A percentile compares a stretch with the other conserved stretches of the same genome.
These are phyloP conservation scores for Eidolon helvum DNA, from an alignment of 2,113 vertebrate genomes.

Conservation along the genomic window DNA sequence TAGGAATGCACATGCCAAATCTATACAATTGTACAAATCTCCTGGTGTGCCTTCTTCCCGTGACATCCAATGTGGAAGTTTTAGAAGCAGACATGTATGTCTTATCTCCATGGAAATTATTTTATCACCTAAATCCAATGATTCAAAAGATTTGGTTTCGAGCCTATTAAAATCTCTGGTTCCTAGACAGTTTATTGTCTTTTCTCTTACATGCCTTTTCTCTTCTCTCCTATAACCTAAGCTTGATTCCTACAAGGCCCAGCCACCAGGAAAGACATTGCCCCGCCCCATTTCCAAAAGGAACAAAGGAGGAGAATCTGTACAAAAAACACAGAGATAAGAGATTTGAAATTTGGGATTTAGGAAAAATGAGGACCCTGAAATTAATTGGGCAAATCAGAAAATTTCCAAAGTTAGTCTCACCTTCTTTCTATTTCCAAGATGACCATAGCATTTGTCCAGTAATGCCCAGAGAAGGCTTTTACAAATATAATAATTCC, in stretches of 20 bases:
- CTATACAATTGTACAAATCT: neutral
- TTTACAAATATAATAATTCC: neutral
- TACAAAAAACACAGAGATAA: neutral
- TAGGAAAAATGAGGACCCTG: neutral
- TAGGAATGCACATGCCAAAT: neutral
- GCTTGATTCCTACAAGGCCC: neutral
- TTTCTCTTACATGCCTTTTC: neutral
- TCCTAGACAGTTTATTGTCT: neutral
- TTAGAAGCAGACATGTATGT: neutral
- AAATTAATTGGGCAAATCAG: neutral
- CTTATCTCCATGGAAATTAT: neutral
- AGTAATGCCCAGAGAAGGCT: neutral
- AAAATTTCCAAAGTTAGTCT: neutral
- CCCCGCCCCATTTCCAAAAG: neutral
- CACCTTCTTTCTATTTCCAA: neutral
- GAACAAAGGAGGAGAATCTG: neutral
- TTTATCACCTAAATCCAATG: conserved; percentile 4
- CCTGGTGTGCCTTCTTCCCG: neutral
- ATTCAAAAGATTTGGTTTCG: neutral
- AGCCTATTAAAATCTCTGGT: neutral
- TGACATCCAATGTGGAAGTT: neutral
- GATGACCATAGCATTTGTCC: neutral
- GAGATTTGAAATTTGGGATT: neutral
- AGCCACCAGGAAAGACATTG: neutral
- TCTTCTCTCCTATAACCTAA: neutral